Base-by-base conservation (phyloP, 2,797 vertebrate genomes). In the Spinibarbus caldwelli region DNA sequence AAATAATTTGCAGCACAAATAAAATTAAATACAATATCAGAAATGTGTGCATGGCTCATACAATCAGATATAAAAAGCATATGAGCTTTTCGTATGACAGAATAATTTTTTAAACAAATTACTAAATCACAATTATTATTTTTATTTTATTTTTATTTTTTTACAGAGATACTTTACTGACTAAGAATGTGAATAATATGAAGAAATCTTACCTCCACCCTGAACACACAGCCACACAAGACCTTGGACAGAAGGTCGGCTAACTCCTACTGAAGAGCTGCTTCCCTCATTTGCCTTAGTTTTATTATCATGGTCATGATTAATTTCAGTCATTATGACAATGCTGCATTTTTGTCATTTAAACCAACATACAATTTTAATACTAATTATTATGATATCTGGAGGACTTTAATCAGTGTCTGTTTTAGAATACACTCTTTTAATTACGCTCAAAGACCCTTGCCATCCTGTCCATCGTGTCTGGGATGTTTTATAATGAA, bases 91-190 rank as follows among this genome's bases (percentile, higher is more conserved):
- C 8, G 3, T 6, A 29, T 59, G 26, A 62, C 11, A 29, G 5
- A 47, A 29, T 43, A 12, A 8, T 87, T 2, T 26, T 72, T 67
- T 29, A 2, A 59, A 59, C 23, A 59, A 59, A 59, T 26, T 12
- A 14, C 57, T 59, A 26, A 59, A 12, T 26, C 57, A 59, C 57
- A 12, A 59, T 5, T 59, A 5, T 9, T 57, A 21, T 23, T 5
- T 6, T 26, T 49, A 1, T 1, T 31, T 31, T 31, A 31, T 31
- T 31, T 38, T 23, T 2, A 5, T 26, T 52, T 26, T 41, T 70
- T 84, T 23, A 31, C 80, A 89, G 89, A 86, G 68, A 62, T 88
- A 84, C 68, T 77, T 75, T 29, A 31, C 77, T 84, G 87, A 86
- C 38, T 89, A 83, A 87, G 19, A 80, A 31, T 47, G 11, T 54